Base-by-base conservation (phyloP, 2,888 invertebrate species). In the Colostygia pectinataria region DNA sequence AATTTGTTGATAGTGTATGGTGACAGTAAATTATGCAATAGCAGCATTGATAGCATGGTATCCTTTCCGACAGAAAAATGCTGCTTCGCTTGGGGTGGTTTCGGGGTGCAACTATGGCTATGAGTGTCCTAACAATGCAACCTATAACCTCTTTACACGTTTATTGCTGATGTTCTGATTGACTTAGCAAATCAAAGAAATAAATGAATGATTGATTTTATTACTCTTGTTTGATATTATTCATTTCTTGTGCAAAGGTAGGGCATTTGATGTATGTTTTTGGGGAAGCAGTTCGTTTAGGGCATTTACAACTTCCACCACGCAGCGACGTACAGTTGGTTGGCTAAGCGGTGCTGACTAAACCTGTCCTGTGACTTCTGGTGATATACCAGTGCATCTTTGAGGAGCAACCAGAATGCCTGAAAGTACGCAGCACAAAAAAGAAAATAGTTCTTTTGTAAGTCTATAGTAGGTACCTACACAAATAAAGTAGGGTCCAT, bases 31-130 rank as follows among this genome's bases (percentile, higher is more conserved):
- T n/a, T n/a, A n/a, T n/a, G n/a, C 28, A 28, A 28, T 28, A 28
- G 28, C 28, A 28, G 28, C 36, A 34, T 28, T 28, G 12, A 38
- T 38, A 9, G 28, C 28, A 38, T 38, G 28, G 18, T 38, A 38
- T 20, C 38, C 38, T 10, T 38, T 38, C n/a, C 27, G 14, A n/a
- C 38, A 10, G 27, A 38, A 28, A 28, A 38, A 38, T 14, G 38
- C 38, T 7, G 38, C 28, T 28, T 38, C 38, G 6, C 28, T 38
- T n/a, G 15, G 27, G 23, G n/a, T 38, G 38, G 15, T 10, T 38
- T 7, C 28, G 14, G 9, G 38, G 38, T 8, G 38, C 38, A 20
- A 15, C 27, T 9, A 38, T 38, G 27, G 38, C 38, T 15, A 38
- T n/a, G 2, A 36, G 13, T 13, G 36, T 36, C 1, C 38, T 28